phyloP scores from a whole-genome alignment of 2,797 vertebrate genomes.

The Dipus sagitta region DNA sequence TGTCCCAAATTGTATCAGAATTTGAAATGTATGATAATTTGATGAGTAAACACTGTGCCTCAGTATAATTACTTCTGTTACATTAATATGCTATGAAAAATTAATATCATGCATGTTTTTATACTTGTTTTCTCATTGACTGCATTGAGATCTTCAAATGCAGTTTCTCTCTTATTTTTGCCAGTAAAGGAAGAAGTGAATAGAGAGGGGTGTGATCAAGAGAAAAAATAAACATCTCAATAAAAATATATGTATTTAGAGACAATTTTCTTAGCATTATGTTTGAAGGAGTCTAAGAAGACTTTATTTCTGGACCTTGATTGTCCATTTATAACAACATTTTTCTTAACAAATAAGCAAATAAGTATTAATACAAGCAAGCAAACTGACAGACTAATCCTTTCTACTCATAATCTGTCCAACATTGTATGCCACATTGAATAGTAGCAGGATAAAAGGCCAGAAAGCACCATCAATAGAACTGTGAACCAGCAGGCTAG shows the following conservation, averaged over 20 bases:
- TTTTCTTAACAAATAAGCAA: conserved; percentile 60
- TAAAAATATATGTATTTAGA: conserved; percentile 1
- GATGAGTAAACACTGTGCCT: neutral
- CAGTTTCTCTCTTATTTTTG: neutral
- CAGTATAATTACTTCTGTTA: neutral
- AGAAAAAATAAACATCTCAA: neutral
- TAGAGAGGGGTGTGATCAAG: neutral
- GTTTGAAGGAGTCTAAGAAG: neutral
- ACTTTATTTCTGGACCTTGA: neutral
- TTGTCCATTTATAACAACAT: conserved; percentile 31
- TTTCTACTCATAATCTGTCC: conserved; percentile 11
- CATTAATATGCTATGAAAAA: neutral
- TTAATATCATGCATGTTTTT: neutral
- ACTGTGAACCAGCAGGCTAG: conserved; percentile 59
- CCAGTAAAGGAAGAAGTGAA: neutral
- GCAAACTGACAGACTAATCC: neutral
- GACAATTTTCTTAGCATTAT: neutral
- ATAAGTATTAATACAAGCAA: conserved; percentile 35
- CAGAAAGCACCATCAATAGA: conserved; percentile 45
- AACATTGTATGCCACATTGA: neutral
- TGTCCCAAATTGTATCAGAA: neutral
- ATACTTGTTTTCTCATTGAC: neutral
- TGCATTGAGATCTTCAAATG: neutral
- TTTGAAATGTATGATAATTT: neutral
- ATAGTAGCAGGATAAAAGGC: neutral